These are phyloP conservation scores for Drosophila prosaltans DNA, from an alignment of 1,140 invertebrate species.

Conservation along the genomic window DNA sequence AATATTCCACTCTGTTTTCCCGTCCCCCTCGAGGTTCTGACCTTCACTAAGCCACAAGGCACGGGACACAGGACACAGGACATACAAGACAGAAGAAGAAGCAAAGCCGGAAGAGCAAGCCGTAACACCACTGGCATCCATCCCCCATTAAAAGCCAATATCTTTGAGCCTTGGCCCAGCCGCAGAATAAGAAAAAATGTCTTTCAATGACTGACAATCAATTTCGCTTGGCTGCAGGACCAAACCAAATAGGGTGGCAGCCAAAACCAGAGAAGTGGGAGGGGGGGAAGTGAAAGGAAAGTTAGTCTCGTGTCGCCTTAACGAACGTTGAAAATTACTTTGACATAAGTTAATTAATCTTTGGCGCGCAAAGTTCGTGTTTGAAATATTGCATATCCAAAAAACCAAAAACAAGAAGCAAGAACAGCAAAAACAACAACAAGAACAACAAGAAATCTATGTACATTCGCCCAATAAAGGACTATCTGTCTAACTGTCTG, in stretches of 20 bases:
- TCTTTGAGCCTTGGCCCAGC: slow-evolving; percentile 54
- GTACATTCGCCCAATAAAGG: slow-evolving; percentile 10
- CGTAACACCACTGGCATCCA: slow-evolving; percentile 27
- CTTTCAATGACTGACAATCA: slow-evolving; percentile 83
- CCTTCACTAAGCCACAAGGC: slow-evolving; percentile 65
- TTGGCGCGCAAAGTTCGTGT: slow-evolving; percentile 81
- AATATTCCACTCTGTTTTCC: slow-evolving; percentile 41
- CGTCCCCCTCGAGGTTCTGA: slow-evolving; percentile 27
- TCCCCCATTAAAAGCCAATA: slow-evolving; percentile 82
- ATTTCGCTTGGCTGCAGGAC: slow-evolving; percentile 66
- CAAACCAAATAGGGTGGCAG: background rate
- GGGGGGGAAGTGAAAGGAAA: background rate
- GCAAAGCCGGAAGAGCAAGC: background rate
- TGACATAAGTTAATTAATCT: slow-evolving; percentile 83
- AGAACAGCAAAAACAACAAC: slow-evolving; percentile 3
- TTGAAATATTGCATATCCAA: slow-evolving; percentile 77
- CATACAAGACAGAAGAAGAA: background rate
- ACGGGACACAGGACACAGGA: background rate
- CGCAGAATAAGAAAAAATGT: slow-evolving; percentile 80
- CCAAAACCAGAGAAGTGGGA: background rate
- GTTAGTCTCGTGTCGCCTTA: slow-evolving; percentile 71
- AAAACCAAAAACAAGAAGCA: slow-evolving; percentile 13
- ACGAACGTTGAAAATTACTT: slow-evolving; percentile 83
- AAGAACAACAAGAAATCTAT: slow-evolving; percentile 3
- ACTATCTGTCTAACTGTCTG: slow-evolving; percentile 25